Conservation (phyloP, 2,888 invertebrate genomes). For the Bombylius discolor region DNA sequence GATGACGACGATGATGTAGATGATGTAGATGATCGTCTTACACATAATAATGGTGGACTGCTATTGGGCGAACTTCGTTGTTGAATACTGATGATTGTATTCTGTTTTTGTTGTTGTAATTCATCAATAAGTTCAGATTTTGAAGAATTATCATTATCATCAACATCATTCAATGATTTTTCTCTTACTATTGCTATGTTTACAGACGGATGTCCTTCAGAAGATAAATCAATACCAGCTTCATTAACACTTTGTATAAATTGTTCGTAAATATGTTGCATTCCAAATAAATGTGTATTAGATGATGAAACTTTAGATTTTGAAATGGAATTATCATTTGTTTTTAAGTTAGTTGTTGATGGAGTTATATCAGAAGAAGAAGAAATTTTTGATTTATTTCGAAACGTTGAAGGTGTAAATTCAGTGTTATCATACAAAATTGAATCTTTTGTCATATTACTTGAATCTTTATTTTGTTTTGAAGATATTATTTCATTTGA, state of each 20-base stretch:
- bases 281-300: conserved; percentile 19
- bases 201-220: background rate
- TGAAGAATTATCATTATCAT: too few species aligned
- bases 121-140: too few species aligned
- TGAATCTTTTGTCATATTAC: background rate
- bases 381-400: too few species aligned
- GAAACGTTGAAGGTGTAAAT: background rate
- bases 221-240: conserved; percentile 18
- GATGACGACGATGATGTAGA: conserved; percentile 18
- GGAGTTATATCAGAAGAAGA: background rate
- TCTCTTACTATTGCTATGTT: too few species aligned
- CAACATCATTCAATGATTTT: too few species aligned
- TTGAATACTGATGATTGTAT: too few species aligned
- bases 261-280: conserved; percentile 31
- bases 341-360: background rate
- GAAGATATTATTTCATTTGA: too few species aligned
- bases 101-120: too few species aligned
- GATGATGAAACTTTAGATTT: background rate
- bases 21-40: background rate
- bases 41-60: too few species aligned
- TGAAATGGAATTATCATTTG: background rate
- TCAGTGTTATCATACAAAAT: background rate
- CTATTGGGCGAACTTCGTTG: too few species aligned
- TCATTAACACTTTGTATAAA: conserved; percentile 31
- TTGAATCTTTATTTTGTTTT: background rate